These are phyloP conservation scores for Cyprinodon tularosa DNA, from an alignment of 2,113 vertebrate genomes.

Conservation along the genomic window DNA sequence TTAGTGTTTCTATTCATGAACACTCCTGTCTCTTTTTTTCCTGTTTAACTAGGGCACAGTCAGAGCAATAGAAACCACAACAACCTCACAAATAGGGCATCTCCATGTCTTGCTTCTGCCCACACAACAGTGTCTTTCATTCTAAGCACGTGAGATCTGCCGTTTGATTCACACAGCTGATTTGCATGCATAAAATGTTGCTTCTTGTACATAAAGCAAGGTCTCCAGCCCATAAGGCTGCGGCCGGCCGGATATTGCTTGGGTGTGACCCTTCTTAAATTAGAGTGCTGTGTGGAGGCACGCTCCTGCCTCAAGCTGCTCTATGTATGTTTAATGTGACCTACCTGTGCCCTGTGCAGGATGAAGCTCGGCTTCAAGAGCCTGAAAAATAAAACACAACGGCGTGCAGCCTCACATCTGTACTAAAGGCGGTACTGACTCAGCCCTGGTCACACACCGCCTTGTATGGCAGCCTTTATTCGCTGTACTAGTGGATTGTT, in stretches of 20 bases:
- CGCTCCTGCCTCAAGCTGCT: slow-evolving; percentile 14
- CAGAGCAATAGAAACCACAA: background rate
- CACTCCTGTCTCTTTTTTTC: background rate
- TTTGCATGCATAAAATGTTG: background rate
- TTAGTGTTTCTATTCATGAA: background rate
- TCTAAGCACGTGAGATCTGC: background rate
- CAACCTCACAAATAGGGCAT: background rate
- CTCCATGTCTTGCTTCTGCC: background rate
- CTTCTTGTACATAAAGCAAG: slow-evolving; percentile 1
- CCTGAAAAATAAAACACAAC: background rate
- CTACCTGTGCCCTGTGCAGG: background rate
- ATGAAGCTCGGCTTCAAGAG: slow-evolving; percentile 3
- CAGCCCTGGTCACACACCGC: background rate
- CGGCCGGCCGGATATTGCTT: slow-evolving; percentile 6
- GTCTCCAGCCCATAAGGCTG: background rate
- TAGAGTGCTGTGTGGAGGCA: background rate
- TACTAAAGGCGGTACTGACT: background rate
- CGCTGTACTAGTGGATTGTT: background rate
- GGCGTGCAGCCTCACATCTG: background rate
- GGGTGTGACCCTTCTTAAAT: slow-evolving; percentile 25
- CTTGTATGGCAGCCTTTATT: background rate
- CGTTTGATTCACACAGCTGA: background rate
- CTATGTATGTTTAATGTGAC: slow-evolving; percentile 52
- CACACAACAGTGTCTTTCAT: background rate
- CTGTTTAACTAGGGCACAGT: background rate